phyloP scores from a whole-genome alignment of 2,888 invertebrate species.

The Agrilus mali region DNA sequence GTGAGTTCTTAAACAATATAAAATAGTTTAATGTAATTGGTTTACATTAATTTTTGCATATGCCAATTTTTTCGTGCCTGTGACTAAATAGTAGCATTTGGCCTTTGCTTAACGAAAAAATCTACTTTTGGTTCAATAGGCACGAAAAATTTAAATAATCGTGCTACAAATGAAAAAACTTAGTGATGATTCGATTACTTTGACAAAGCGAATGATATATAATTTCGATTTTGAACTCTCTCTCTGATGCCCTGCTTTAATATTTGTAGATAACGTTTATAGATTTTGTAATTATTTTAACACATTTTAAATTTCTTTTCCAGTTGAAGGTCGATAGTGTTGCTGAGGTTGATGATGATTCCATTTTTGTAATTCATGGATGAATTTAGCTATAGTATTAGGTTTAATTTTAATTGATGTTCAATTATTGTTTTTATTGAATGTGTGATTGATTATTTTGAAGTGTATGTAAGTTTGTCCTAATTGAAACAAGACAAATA shows the following conservation, averaged over 20 bases:
- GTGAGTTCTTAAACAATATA: conserved; percentile 38
- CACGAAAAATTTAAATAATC: neutral
- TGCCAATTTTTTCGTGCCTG: too few species aligned
- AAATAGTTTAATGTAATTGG: neutral
- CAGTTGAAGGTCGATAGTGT: conserved; percentile 26
- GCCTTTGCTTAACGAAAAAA: too few species aligned
- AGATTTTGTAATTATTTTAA: neutral
- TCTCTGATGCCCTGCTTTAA: conserved; percentile 8
- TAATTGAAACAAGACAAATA: too few species aligned
- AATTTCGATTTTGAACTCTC: conserved; percentile 13
- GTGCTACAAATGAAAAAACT: neutral
- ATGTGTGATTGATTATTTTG: too few species aligned
- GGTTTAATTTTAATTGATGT: too few species aligned
- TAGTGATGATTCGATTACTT: conserved; percentile 6
- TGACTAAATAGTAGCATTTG: too few species aligned
- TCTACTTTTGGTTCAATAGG: too few species aligned
- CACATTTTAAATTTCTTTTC: conserved; percentile 15
- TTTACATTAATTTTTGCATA: neutral
- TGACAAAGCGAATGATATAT: conserved; percentile 6
- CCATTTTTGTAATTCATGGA: too few species aligned
- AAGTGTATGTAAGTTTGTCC: too few species aligned
- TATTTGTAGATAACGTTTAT: neutral
- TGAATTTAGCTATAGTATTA: too few species aligned
- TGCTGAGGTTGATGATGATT: neutral
- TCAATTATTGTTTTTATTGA: too few species aligned